phyloP scores from a whole-genome alignment of 1,140 invertebrate species.

The Bicyclus anynana region DNA sequence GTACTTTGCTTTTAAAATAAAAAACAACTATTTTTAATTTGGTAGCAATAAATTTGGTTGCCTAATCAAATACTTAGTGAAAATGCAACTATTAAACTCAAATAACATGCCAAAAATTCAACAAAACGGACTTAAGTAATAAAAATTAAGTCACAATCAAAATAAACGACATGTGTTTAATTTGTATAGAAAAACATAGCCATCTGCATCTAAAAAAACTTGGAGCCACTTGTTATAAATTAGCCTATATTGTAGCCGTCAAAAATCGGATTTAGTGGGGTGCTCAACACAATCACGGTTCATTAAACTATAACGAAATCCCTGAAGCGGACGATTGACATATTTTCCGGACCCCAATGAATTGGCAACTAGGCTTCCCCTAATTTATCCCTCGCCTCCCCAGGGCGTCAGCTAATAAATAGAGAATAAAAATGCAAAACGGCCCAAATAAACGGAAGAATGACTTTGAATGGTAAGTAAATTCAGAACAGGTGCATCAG shows the following conservation, averaged over 20 bases:
- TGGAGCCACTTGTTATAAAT: slow-evolving; percentile 40
- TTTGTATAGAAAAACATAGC: slow-evolving; percentile 17
- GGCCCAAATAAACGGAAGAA: slow-evolving; percentile 50
- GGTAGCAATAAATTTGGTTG: too few species aligned
- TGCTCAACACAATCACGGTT: slow-evolving; percentile 62
- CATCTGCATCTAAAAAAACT: slow-evolving; percentile 21
- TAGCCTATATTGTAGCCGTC: slow-evolving; percentile 43
- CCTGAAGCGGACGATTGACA: slow-evolving; percentile 42
- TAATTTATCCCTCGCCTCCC: slow-evolving; percentile 28
- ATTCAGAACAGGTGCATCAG: slow-evolving; percentile 54
- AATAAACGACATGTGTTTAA: slow-evolving; percentile 18
- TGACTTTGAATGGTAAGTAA: slow-evolving; percentile 47
- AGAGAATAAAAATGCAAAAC: slow-evolving; percentile 58
- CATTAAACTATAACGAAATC: slow-evolving; percentile 59
- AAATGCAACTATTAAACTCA: neutral
- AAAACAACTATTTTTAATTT: too few species aligned
- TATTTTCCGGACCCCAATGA: slow-evolving; percentile 44
- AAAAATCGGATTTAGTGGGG: slow-evolving; percentile 58
- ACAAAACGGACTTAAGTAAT: neutral
- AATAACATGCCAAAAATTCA: neutral
- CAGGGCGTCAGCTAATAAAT: slow-evolving; percentile 40
- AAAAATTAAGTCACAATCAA: neutral
- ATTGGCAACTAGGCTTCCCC: slow-evolving; percentile 40
- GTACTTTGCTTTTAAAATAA: too few species aligned
- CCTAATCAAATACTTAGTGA: too few species aligned